Evolutionary conservation across 2,888 invertebrate species (phyloP), one percentile per base, ranked within the genome.

Genomic region (Tinea pellionella): DNA sequence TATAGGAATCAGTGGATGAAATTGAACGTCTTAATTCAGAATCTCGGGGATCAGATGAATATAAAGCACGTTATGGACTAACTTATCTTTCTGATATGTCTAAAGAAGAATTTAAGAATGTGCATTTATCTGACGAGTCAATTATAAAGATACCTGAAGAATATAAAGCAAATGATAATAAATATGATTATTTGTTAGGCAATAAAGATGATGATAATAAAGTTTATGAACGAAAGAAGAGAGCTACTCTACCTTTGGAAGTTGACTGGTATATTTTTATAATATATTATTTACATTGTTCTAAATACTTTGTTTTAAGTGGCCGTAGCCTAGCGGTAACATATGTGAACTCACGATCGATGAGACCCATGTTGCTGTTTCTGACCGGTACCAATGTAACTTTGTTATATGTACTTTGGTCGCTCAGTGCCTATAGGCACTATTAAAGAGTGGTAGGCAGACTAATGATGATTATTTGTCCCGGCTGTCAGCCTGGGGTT

Each of bases 41-140:
- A 13, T 73, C 88, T 24, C 63, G 70, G 63, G 81, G 85, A 9
- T 77, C 81, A 8, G 82, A 81, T 0, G 64, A 73, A 0, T 71
- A 68, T 15, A 70, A 78, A 67, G 91, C 91, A 0, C 70, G 74
- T 19, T 92, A 89, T 74, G 92, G 92, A 1, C 68, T 91, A 0
- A 92, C 90, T 0, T 80, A 81, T 60, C 89, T 90, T 63, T 89
- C 92, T 3, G 92, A 92, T 66, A 79, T 92, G 75, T 90, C 90
- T 6, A 84, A 87, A 64, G 75, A 84, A 7, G 92, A 92, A 71
- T 92, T 91, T 67, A 75, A 74, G 68, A 80, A 84, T 0, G 66
- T 82, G 15, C 88, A 89, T 62, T 68, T 88, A 0, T 78, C 85
- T 1, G 86, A 86, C 64, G 85, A 86, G 61, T 73, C 65, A 61